Evolutionary conservation across 1,140 invertebrate genomes (phyloP), one percentile per base, ranked within the genome.

Genomic region (Dreissena rostriformis): DNA sequence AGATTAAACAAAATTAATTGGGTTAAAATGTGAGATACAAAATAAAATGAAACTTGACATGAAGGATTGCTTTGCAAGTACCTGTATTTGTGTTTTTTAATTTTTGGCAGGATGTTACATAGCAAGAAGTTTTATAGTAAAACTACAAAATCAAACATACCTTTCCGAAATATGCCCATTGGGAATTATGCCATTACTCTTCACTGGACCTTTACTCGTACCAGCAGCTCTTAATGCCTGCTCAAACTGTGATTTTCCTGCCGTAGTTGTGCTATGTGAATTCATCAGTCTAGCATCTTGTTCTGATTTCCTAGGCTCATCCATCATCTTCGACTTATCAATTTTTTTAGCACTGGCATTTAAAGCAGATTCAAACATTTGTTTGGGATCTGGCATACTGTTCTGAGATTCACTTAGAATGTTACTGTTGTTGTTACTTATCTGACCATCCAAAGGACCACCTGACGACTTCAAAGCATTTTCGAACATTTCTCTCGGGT

Each of bases 401-500:
- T 65, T 52, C 22, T 29, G 17, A 28, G 11, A 2, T 63, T 77
- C 26, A n/a, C 17, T 53, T 5, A 68, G 63, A 55, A 8, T 29
- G 52, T 49, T 24, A 17, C 17, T 55, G 55, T 70, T 67, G 39
- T 39, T 39, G 39, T 39, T 39, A 39, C 39, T 39, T 39, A 5
- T 39, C 39, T 39, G 51, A 70, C 17, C 5, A 49, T 26, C 11
- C 15, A 12, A 49, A 11, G 19, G 17, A 24, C 19, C 19, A 52
- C 29, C 22, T 61, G 73, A 26, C 19, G 72, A 75, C 57, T 83
- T 75, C n/a, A 90, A 55, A 68, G 88, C 88, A 15, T 86, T 85
- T 63, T 89, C 85, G 86, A 90, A 90, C 86, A 88, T 87, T 57
- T 90, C 89, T 71, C 89, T 90, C 26, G 87, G 88, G 78, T 78